Percentiles rank a stretch among this genome's conserved stretches.
phyloP scores from a whole-genome alignment of 2,113 vertebrate genomes.

The Sylvia atricapilla region DNA sequence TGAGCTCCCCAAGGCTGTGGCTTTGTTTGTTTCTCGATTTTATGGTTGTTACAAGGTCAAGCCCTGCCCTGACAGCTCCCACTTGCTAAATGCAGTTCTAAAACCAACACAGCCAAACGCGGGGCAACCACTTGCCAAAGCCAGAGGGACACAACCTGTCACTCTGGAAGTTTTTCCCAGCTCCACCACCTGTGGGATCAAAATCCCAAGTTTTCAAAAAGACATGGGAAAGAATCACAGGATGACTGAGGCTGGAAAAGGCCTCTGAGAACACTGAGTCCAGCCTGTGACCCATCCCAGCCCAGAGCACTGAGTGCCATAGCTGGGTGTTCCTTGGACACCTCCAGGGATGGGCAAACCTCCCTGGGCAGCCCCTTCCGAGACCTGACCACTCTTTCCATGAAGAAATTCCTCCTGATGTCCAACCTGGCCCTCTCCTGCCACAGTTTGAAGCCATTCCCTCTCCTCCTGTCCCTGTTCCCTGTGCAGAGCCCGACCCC shows the following conservation, averaged over 20 bases:
- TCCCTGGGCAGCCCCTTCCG: not conserved
- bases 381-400: accelerated
- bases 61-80: not conserved
- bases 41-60: not conserved
- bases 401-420: accelerated
- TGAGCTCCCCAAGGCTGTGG: not conserved
- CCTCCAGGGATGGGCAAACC: not conserved
- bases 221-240: not conserved
- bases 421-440: accelerated
- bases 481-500: not conserved
- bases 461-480: not conserved
- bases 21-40: not conserved
- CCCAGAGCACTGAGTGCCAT: not conserved
- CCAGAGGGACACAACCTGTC: not conserved
- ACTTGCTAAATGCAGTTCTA: not conserved
- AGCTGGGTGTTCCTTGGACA: accelerated
- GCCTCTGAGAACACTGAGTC: accelerated
- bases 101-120: not conserved
- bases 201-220: not conserved
- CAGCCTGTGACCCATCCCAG: not conserved
- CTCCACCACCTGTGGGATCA: not conserved
- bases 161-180: not conserved
- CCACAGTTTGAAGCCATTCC: accelerated
- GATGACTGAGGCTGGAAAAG: not conserved
- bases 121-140: not conserved